Conservation (phyloP, 2,888 invertebrate genomes). For the Volucella inanis region DNA sequence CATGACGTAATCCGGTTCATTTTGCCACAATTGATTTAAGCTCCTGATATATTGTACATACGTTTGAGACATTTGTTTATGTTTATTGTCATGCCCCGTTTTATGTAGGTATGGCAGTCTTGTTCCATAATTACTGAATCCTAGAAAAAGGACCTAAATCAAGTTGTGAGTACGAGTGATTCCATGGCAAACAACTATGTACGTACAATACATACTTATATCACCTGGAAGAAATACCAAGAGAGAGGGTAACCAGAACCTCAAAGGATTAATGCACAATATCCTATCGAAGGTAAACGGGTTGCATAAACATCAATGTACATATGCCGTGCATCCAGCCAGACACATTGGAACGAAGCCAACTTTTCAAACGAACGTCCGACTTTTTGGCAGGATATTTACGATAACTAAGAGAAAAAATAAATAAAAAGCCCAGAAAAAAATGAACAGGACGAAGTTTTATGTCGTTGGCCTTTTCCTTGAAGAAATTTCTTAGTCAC, state of each 20-base stretch:
- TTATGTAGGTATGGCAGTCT: not conserved
- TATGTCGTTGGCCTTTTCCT: conserved; percentile 32
- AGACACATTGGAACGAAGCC: conserved; percentile 59
- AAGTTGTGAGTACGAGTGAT: not conserved
- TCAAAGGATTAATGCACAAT: conserved; percentile 44
- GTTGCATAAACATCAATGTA: conserved; percentile 55
- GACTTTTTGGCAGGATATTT: conserved; percentile 37
- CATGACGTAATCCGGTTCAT: not conserved
- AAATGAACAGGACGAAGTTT: not conserved
- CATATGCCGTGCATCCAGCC: conserved; percentile 44
- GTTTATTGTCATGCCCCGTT: not conserved
- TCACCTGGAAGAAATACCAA: conserved; percentile 29
- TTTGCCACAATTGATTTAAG: conserved; percentile 3
- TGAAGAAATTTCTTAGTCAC: conserved; percentile 26
- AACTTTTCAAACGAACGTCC: conserved; percentile 49
- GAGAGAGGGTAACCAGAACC: not conserved
- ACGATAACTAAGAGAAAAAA: conserved; percentile 13
- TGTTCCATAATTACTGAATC: conserved; percentile 15
- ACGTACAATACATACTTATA: not conserved
- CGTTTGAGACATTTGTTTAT: not conserved
- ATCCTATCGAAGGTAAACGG: conserved; percentile 32
- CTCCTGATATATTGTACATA: not conserved
- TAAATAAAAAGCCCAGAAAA: not conserved
- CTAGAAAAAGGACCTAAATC: not conserved
- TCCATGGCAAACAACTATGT: conserved; percentile 1